phyloP scores from a whole-genome alignment of 2,888 invertebrate species.

The Noctua janthe region DNA sequence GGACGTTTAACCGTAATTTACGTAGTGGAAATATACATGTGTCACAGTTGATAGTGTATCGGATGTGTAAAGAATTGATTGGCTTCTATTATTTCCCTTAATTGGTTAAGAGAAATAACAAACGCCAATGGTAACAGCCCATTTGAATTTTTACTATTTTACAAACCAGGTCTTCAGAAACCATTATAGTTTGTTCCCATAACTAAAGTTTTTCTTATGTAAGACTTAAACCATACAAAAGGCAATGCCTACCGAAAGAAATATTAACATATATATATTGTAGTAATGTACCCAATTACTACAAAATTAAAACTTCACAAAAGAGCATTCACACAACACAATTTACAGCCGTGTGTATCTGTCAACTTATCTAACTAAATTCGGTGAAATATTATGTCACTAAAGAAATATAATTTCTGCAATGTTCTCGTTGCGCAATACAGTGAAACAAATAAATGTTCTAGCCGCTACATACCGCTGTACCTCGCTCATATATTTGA shows the following conservation, averaged over 20 bases:
- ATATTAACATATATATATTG: too few relatives aligned
- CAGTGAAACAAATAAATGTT: background rate
- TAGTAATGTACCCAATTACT: background rate
- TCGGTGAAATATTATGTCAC: background rate
- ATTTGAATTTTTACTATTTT: background rate
- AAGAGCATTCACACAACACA: background rate
- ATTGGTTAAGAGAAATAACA: background rate
- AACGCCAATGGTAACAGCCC: background rate
- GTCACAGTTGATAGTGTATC: conserved; percentile 76
- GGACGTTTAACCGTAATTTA: conserved; percentile 60
- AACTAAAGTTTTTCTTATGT: too few relatives aligned
- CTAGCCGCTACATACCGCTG: background rate
- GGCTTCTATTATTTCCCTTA: background rate
- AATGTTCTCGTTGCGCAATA: background rate
- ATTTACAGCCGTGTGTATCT: background rate
- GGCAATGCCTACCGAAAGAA: background rate
- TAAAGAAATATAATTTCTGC: conserved; percentile 4
- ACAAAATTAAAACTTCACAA: background rate
- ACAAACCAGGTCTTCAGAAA: background rate
- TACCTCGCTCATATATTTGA: background rate
- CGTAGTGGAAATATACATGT: conserved; percentile 73
- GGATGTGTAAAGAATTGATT: background rate
- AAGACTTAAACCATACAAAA: background rate
- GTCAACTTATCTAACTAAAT: conserved; percentile 6
- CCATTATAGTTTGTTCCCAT: too few relatives aligned